These are phyloP conservation scores for Phragmatobia fuliginosa DNA, from an alignment of 2,888 invertebrate species.

Conservation along the genomic window DNA sequence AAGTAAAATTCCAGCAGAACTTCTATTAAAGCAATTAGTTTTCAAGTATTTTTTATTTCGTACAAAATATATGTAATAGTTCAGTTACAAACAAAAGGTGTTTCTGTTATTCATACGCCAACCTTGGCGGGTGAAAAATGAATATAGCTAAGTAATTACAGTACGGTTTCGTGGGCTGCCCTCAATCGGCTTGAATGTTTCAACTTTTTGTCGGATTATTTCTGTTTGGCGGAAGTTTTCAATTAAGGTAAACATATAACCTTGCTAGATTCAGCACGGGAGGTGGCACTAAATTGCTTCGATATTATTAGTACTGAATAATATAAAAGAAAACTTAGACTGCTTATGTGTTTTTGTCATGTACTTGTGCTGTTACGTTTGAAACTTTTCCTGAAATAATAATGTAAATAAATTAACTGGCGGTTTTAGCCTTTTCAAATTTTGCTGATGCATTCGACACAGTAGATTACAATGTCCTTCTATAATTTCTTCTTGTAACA, in stretches of 20 bases:
- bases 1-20: neutral
- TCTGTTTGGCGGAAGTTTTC: constrained; percentile 33
- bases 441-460: neutral
- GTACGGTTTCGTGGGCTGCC: constrained; percentile 35
- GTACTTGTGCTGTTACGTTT: neutral
- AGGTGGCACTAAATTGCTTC: constrained; percentile 3
- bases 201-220: constrained; percentile 32
- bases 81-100: constrained; percentile 27
- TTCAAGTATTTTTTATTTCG: constrained; percentile 17
- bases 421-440: neutral
- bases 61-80: constrained; percentile 24
- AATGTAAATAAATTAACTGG: neutral
- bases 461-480: neutral
- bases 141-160: constrained; percentile 51
- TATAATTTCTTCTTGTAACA: neutral
- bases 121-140: constrained; percentile 52
- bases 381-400: neutral
- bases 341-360: neutral
- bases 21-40: constrained; percentile 31
- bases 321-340: neutral
- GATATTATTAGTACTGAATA: constrained; percentile 4
- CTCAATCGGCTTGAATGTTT: constrained; percentile 32
- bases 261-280: constrained; percentile 15
- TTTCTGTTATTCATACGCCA: constrained; percentile 27
- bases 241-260: constrained; percentile 27